phyloP scores from a whole-genome alignment of 23 tunicate species.

The Aplidium turbinatum region DNA sequence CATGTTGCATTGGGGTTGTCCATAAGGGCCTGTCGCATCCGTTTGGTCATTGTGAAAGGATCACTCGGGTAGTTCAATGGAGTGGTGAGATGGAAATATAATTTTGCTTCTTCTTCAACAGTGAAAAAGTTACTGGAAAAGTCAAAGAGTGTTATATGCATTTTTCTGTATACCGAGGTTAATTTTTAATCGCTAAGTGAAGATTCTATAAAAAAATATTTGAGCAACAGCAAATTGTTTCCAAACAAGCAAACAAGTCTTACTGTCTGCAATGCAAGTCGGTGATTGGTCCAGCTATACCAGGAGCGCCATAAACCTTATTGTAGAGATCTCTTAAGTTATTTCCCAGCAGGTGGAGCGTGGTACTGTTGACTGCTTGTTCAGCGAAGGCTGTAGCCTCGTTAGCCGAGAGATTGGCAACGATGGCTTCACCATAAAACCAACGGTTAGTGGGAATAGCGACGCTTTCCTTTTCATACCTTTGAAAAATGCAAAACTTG shows the following conservation, averaged over 20 bases:
- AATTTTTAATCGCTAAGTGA: no score
- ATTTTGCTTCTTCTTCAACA: conserved; percentile 30
- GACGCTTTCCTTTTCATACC: conserved; percentile 29
- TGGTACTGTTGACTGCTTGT: not conserved
- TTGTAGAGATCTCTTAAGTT: conserved; percentile 16
- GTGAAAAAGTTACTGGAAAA: conserved; percentile 43
- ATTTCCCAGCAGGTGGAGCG: not conserved
- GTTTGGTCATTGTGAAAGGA: conserved; percentile 64
- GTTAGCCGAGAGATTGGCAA: conserved; percentile 33
- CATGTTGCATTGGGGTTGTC: not conserved
- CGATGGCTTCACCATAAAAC: conserved; percentile 45
- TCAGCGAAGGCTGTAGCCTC: not conserved
- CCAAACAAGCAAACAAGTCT: no score
- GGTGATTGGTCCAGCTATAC: no score
- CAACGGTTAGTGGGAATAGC: conserved; percentile 36
- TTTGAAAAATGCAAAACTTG: conserved; percentile 7
- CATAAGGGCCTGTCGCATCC: conserved; percentile 4
- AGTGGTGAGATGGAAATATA: conserved; percentile 36
- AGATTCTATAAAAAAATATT: no score
- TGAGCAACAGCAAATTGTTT: no score
- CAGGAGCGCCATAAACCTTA: not conserved
- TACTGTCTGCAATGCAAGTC: no score
- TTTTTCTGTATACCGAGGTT: no score
- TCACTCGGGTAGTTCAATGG: conserved; percentile 53
- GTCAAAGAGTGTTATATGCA: no score